phyloP scores from a whole-genome alignment of 2,797 vertebrate species.

The Squalus acanthias region DNA sequence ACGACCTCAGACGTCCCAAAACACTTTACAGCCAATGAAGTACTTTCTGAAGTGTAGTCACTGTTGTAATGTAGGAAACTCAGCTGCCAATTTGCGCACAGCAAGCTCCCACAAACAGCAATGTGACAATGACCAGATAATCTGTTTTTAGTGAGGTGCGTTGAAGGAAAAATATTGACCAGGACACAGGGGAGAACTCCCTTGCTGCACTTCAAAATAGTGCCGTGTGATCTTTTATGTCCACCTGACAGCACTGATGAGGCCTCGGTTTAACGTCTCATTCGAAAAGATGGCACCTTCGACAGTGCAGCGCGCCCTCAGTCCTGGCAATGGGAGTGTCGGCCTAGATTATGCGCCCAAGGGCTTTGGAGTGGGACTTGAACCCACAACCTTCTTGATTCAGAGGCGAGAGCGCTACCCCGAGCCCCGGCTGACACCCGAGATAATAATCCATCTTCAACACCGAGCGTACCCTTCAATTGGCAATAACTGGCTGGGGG shows the following conservation, averaged over 20 bases:
- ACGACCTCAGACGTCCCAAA: not conserved
- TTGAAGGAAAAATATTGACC: not conserved
- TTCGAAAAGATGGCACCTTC: not conserved
- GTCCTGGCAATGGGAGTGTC: not conserved
- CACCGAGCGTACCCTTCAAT: not conserved
- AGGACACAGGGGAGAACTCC: not conserved
- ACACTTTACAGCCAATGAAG: not conserved
- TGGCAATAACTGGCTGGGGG: not conserved
- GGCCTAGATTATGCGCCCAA: not conserved
- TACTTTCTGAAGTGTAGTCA: not conserved
- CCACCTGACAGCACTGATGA: not conserved
- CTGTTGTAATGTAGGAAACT: not conserved
- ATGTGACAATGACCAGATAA: not conserved
- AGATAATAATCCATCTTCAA: not conserved
- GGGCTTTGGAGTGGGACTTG: not conserved
- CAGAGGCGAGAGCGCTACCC: not conserved
- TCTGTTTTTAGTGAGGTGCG: not conserved
- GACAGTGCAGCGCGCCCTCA: not conserved
- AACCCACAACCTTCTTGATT: not conserved
- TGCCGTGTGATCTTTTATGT: not conserved
- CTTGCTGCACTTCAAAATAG: not conserved
- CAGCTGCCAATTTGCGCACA: not conserved
- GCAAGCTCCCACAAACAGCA: not conserved
- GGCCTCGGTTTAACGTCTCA: not conserved
- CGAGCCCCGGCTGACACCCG: not conserved